Conservation (phyloP, 2,113 vertebrate genomes). For the Perca schrenkii region DNA sequence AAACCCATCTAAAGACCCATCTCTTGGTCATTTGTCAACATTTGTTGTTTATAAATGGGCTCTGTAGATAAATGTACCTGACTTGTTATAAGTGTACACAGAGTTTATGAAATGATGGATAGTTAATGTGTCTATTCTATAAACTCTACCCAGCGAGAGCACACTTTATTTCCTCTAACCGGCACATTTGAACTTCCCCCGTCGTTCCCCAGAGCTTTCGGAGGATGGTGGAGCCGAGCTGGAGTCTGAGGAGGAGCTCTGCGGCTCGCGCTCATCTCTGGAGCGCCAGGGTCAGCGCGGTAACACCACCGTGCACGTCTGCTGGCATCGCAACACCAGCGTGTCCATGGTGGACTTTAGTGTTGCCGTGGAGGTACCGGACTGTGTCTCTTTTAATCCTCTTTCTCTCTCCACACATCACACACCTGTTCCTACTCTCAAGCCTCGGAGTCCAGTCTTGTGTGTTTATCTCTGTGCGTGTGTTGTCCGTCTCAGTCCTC, state of each 20-base stretch:
- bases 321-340: slow-evolving; percentile 99
- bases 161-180: neutral
- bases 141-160: neutral
- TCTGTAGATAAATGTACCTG: neutral
- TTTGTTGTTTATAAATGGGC: neutral
- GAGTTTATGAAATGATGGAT: neutral
- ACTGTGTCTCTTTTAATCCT: neutral
- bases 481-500: neutral
- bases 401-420: neutral
- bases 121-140: neutral
- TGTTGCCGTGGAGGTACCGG: slow-evolving; percentile 93
- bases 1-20: too few relatives aligned
- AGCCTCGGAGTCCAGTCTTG: neutral
- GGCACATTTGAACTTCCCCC: neutral
- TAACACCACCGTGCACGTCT: slow-evolving; percentile 98
- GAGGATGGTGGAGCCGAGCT: slow-evolving; percentile 90
- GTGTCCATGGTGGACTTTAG: slow-evolving; percentile 99
- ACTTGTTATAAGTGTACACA: neutral
- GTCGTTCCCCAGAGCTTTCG: slow-evolving; percentile 85
- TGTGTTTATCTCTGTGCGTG: neutral
- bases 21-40: too few relatives aligned
- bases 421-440: neutral
- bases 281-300: slow-evolving; percentile 95
- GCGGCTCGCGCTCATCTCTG: slow-evolving; percentile 92
- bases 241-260: slow-evolving; percentile 96